Base-by-base conservation (phyloP, 2,797 vertebrate species). In the Danio tinwini region DNA sequence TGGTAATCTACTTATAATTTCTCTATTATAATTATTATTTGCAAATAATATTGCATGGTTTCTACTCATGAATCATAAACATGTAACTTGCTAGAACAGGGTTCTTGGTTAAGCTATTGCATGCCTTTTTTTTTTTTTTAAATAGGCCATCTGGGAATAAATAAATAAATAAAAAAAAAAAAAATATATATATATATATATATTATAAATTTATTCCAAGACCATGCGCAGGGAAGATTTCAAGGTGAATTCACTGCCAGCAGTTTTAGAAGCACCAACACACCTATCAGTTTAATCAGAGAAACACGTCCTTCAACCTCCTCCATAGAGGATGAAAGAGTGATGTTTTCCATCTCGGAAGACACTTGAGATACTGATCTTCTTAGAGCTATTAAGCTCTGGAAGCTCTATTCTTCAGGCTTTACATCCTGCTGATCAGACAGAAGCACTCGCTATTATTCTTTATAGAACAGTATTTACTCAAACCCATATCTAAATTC, bases 281-380 rank as follows among this genome's bases (percentile, higher is more conserved):
- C 21, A 68, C 64, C 69, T 61, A 49, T 74, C 58, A 13, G 40
- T 71, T 80, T 49, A 81, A 70, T 45, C 39, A 42, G 50, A 64
- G 70, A 59, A 17, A 56, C 61, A 50, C 17, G 68, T 49, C 52
- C 81, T 67, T 76, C 74, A 76, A 69, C 39, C 50, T 37, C 45
- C 6, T 62, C 73, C 47, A 45, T 53, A 45, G 47, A 29, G 17
- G 39, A 53, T n/a, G 21, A 49, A 59, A 74, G 79, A 52, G 47
- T 44, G 55, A 61, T 69, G 63, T 37, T 53, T 67, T 13, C 29
- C 5, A 67, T 9, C 9, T 37, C 50, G 16, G 8, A 14, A 50
- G n/a, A 29, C 40, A 21, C 45, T 21, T 42, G 12, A 64, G 40
- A 55, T 70, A 62, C 21, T 12, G 12, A 64, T 64, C 49, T 39